Evolutionary conservation across 2,113 vertebrate species (phyloP).

Genomic region (Psilopogon haemacephalus): DNA sequence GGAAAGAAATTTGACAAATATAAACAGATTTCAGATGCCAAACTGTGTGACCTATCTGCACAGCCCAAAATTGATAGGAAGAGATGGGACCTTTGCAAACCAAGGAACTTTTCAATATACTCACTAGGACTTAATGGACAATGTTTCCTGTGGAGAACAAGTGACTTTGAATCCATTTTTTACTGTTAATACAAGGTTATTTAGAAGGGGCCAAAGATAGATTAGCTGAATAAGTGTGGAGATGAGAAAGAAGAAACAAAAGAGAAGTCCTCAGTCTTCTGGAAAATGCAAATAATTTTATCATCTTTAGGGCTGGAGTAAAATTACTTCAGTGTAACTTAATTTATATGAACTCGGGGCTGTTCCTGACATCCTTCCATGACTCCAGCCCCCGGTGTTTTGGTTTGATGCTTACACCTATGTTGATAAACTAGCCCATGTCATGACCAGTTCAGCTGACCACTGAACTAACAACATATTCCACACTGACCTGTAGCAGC

Average conservation of each 20-base stretch:
- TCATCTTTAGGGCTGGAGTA: neutral
- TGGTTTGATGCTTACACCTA: rapidly evolving
- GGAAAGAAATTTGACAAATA: neutral
- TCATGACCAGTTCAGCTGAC: neutral
- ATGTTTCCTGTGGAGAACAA: neutral
- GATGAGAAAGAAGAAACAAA: neutral
- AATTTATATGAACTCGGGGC: neutral
- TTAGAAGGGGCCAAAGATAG: neutral
- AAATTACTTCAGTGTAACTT: neutral
- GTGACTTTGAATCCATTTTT: neutral
- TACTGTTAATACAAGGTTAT: neutral
- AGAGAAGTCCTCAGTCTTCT: neutral
- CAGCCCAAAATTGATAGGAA: neutral
- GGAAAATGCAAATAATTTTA: neutral
- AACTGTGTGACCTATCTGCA: neutral
- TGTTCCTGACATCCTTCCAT: neutral
- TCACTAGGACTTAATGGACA: rapidly evolving
- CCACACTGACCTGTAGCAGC: neutral
- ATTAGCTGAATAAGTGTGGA: neutral
- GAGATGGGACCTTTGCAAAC: neutral
- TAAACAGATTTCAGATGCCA: neutral
- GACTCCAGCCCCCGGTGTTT: neutral
- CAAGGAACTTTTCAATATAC: neutral
- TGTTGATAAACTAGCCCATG: neutral
- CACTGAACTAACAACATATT: neutral